phyloP scores from a whole-genome alignment of 1,140 invertebrate species.

The Megalonaias nervosa region DNA sequence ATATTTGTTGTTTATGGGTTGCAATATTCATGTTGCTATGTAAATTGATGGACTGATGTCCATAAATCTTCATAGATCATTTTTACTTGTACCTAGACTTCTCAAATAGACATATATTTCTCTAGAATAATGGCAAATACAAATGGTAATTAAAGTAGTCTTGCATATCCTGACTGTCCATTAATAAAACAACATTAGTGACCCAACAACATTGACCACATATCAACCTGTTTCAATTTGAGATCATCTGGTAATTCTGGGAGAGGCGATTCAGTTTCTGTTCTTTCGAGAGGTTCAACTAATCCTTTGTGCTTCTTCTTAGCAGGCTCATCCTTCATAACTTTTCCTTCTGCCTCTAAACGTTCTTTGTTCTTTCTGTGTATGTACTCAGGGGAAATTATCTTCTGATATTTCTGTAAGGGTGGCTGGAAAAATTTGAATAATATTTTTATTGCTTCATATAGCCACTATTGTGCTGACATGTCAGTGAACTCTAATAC shows the following conservation, averaged over 20 bases:
- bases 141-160: no score
- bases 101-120: not conserved
- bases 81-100: not conserved
- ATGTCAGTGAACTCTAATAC: not conserved
- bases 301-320: constrained; percentile 59
- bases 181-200: not conserved
- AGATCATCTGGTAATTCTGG: constrained; percentile 65
- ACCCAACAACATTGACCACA: not conserved
- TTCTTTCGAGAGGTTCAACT: constrained; percentile 61
- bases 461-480: not conserved
- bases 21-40: no score
- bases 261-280: constrained; percentile 49
- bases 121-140: not conserved
- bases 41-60: no score
- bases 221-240: constrained; percentile 61
- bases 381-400: constrained; percentile 65
- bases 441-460: not conserved
- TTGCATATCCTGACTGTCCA: not conserved
- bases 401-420: constrained; percentile 64
- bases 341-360: constrained; percentile 45
- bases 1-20: no score
- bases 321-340: constrained; percentile 40
- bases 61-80: no score
- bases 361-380: constrained; percentile 55
- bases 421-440: constrained; percentile 56